Evolutionary conservation across 2,888 invertebrate genomes (phyloP).

Genomic region (Seira sanloemensis): DNA sequence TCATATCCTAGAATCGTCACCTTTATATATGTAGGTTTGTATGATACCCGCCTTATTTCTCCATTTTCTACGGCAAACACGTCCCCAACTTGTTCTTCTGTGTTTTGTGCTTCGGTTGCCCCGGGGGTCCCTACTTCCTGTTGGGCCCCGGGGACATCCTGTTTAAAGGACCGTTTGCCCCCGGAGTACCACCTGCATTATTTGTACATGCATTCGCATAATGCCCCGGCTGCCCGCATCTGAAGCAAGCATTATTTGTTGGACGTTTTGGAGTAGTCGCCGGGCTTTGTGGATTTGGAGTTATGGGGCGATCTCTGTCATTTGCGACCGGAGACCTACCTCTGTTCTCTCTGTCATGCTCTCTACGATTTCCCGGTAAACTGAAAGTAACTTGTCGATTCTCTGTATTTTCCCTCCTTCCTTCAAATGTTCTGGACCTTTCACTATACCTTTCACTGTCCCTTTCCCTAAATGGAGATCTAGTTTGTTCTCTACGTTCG

Average conservation of each 20-base stretch:
- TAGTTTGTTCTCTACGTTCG: no score
- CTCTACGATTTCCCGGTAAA: neutral
- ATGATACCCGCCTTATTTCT: neutral
- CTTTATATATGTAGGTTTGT: constrained; percentile 2
- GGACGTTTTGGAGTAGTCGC: no score
- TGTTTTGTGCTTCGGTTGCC: neutral
- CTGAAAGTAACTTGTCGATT: neutral
- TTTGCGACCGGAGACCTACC: no score
- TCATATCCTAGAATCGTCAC: neutral
- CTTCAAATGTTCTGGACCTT: neutral
- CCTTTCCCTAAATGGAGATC: no score
- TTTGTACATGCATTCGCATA: neutral
- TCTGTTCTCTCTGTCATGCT: no score
- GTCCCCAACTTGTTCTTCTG: neutral
- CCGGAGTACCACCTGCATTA: neutral
- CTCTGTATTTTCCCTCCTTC: no score
- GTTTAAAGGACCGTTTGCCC: neutral
- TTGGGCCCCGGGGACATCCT: neutral
- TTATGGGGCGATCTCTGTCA: neutral
- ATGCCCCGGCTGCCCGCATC: neutral
- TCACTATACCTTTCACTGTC: no score
- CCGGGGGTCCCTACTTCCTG: neutral
- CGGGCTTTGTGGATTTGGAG: no score
- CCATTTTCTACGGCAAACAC: neutral
- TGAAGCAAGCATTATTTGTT: neutral